Evolutionary conservation across 2,113 vertebrate genomes (phyloP).

Genomic region (Alectura lathami): DNA sequence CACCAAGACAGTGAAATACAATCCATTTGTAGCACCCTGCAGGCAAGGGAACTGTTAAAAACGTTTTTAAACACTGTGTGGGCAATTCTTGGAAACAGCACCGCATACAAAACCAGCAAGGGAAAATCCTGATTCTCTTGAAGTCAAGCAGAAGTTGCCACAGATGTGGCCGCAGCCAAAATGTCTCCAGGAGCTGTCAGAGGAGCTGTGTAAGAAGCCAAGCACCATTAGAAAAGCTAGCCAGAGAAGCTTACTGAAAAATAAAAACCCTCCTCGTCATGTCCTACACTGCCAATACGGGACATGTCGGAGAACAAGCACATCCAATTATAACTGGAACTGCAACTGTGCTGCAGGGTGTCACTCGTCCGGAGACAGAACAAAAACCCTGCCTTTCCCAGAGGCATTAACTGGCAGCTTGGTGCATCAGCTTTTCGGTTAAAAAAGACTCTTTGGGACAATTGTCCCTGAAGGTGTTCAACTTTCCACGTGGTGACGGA

Average conservation of each 20-base stretch:
- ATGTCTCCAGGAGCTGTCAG: neutral
- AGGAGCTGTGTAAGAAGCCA: neutral
- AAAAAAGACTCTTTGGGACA: neutral
- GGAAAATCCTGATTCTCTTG: neutral
- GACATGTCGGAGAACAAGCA: neutral
- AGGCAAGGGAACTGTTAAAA: neutral
- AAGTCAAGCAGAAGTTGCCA: neutral
- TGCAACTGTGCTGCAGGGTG: neutral
- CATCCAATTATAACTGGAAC: neutral
- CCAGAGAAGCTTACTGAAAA: neutral
- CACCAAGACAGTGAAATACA: neutral
- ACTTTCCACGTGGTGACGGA: too few species aligned
- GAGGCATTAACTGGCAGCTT: neutral
- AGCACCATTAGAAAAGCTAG: neutral
- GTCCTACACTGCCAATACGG: neutral
- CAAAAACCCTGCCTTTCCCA: neutral
- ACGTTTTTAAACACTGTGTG: neutral
- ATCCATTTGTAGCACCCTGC: neutral
- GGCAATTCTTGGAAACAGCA: neutral
- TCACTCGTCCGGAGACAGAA: neutral
- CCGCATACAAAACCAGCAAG: neutral
- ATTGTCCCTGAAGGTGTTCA: neutral
- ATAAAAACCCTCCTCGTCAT: neutral
- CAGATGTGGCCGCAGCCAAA: neutral
- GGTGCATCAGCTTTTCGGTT: neutral